These are phyloP conservation scores for Muscicapa striata DNA, from an alignment of 2,797 vertebrate species.

Conservation along the genomic window DNA sequence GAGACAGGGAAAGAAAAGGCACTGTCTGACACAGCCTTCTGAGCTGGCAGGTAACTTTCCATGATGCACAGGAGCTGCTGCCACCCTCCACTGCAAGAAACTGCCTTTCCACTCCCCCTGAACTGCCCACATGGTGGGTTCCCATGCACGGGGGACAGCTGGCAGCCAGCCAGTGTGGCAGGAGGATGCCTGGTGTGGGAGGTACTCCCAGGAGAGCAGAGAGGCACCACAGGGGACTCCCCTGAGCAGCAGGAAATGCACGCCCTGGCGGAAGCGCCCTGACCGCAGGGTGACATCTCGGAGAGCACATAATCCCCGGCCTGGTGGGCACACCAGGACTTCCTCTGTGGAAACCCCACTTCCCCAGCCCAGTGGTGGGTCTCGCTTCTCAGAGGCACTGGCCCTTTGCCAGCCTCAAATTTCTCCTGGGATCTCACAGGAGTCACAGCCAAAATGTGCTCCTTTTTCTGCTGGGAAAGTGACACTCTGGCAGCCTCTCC, in stretches of 20 bases:
- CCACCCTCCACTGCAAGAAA: neutral
- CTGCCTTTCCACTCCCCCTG: neutral
- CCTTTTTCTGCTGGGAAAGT: neutral
- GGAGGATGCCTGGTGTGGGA: neutral
- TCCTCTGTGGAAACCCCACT: neutral
- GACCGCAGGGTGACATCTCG: neutral
- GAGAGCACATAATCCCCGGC: neutral
- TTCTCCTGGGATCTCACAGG: neutral
- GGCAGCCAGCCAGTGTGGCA: neutral
- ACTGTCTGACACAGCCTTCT: neutral
- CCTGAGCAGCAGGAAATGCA: neutral
- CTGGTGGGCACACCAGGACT: rapidly evolving
- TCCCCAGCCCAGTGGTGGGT: rapidly evolving
- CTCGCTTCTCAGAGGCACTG: neutral
- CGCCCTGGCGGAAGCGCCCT: neutral
- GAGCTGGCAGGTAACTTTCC: constrained; percentile 44
- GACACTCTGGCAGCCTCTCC: neutral
- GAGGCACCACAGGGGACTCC: neutral
- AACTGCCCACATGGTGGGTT: neutral
- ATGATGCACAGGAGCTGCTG: constrained; percentile 10
- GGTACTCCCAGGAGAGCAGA: neutral
- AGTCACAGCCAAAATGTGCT: rapidly evolving
- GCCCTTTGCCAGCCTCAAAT: rapidly evolving
- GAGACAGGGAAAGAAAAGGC: neutral
- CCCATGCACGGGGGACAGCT: neutral